A percentile compares a stretch with the other conserved stretches of the same genome.
Evolutionary conservation across 2,797 vertebrate genomes (phyloP).

Genomic region (Crenichthys baileyi): DNA sequence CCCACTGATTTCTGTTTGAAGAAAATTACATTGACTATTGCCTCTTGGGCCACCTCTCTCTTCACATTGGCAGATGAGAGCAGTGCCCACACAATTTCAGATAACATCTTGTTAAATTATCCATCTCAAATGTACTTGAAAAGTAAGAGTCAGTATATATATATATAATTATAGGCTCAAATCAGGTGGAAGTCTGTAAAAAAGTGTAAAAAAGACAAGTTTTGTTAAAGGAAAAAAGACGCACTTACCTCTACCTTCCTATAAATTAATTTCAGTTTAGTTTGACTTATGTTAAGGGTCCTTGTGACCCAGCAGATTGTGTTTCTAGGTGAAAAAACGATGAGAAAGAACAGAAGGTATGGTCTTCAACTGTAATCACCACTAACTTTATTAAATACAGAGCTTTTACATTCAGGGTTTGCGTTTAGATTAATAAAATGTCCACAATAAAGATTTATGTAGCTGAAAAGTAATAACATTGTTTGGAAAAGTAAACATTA

Average conservation of each 20-base stretch:
- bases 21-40: too few species aligned
- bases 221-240: neutral
- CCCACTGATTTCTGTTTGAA: neutral
- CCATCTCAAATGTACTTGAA: neutral
- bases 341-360: neutral
- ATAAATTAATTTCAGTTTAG: neutral
- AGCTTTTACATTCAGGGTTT: neutral
- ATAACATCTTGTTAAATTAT: neutral
- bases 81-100: neutral
- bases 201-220: neutral
- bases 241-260: neutral
- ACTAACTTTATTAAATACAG: slow-evolving; percentile 26
- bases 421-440: slow-evolving; percentile 25
- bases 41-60: neutral
- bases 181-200: too few species aligned
- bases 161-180: neutral
- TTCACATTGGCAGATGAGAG: neutral
- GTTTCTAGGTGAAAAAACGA: too few species aligned
- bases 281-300: neutral
- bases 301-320: neutral
- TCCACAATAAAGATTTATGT: neutral
- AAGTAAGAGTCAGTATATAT: neutral
- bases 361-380: slow-evolving; percentile 13
- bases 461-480: slow-evolving; percentile 25
- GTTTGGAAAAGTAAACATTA: slow-evolving; percentile 47